A percentile compares a stretch with the other conserved stretches of the same genome.
Evolutionary conservation across 2,797 vertebrate genomes (phyloP).

Genomic region (Bovichtus diacanthus): DNA sequence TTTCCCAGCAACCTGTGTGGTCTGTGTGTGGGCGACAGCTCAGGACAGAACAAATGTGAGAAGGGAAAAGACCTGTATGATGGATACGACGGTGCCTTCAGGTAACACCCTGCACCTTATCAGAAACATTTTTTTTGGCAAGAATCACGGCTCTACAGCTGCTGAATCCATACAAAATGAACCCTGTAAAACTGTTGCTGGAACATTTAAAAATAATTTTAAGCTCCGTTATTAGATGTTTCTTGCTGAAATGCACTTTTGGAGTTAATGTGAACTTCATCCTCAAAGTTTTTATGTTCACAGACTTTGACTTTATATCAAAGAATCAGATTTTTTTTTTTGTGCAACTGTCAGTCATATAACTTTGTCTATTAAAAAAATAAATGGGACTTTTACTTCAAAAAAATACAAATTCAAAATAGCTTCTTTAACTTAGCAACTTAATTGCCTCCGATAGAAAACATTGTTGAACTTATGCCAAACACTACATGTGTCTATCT

Average conservation of each 20-base stretch:
- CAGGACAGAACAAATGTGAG: constrained; percentile 87
- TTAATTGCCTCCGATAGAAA: neutral
- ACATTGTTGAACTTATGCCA: neutral
- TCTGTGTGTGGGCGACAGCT: constrained; percentile 88
- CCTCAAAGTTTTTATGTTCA: neutral
- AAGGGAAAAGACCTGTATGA: constrained; percentile 90
- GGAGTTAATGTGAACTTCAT: neutral
- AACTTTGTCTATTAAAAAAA: neutral
- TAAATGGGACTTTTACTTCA: neutral
- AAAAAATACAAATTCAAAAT: neutral
- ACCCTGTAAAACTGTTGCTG: neutral
- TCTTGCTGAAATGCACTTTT: neutral
- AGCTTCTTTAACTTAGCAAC: neutral
- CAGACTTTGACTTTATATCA: neutral
- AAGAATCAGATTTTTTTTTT: too few relatives aligned
- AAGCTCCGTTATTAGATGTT: neutral
- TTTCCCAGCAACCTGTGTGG: constrained; percentile 89
- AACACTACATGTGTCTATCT: neutral
- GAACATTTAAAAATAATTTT: neutral
- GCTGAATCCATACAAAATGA: neutral
- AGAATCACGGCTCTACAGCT: neutral
- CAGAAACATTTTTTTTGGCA: neutral
- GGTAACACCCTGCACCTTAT: constrained; percentile 76
- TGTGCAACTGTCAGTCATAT: neutral
- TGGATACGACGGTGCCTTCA: constrained; percentile 93